Evolutionary conservation across 2,797 vertebrate species (phyloP), one percentile per base, ranked within the genome.

Genomic region (Spondyliosoma cantharus): DNA sequence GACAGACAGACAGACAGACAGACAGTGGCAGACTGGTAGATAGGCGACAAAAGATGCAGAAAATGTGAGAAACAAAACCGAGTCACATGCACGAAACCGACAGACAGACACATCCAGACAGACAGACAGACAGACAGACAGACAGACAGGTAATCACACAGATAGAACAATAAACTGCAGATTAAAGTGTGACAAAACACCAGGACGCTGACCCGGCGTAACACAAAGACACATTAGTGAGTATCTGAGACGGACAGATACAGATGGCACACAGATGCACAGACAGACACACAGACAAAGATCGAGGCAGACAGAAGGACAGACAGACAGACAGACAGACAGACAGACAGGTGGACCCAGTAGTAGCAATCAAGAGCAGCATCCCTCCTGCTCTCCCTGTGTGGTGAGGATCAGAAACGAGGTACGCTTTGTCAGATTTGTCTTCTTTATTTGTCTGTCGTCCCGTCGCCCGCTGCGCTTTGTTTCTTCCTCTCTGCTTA

Each of bases 261-360:
- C 82, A 76, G 71, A 79, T 72, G 61, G 76, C 77, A 83, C 81
- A 80, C 78, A 85, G 61, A 86, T 73, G 70, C 77, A 80, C 75
- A 83, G 57, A 80, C 75, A 83, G 57, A 83, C 67, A 71, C 8
- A 76, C 65, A 65, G 43, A 70, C 77, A 84, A 32, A 70, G 52
- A 84, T 68, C 68, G 76, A 67, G 68, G 7, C 74, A 71, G 80
- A 20, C 67, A 71, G 65, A 29, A 16, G 27, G 66, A 78, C 63
- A 67, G 58, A 37, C 71, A 64, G 32, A 32, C 71, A 64, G 29
- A 32, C 71, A 68, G 70, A 61, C 54, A 59, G 73, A 73, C 62
- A 63, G 67, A 82, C 79, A 87, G 88, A 86, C 83, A 87, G 84
- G 80, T 86, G 79, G 84, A 87, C 82, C 82, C 81, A 80, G 81